phyloP scores from a whole-genome alignment of 2,888 invertebrate species.

The Plutella xylostella region DNA sequence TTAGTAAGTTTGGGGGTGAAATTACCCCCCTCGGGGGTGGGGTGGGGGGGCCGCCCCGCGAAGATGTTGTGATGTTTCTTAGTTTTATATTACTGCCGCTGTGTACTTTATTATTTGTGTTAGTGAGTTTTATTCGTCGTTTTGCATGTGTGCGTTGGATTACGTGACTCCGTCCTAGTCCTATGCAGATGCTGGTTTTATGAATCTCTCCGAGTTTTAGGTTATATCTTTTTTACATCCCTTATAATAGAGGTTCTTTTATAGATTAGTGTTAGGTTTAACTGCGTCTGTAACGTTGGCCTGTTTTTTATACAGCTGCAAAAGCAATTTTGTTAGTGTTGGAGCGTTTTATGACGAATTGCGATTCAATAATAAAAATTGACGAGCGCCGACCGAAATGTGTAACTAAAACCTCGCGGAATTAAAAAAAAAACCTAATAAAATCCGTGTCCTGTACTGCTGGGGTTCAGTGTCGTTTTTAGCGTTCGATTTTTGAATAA shows the following conservation, averaged over 20 bases:
- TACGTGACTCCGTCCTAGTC: conserved; percentile 23
- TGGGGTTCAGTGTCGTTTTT: too few relatives aligned
- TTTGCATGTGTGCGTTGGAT: conserved; percentile 28
- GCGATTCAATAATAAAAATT: too few relatives aligned
- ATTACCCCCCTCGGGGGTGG: conserved; percentile 43
- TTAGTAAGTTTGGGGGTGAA: conserved; percentile 66
- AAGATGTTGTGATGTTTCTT: conserved; percentile 69
- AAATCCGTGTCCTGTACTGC: too few relatives aligned
- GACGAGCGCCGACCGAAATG: too few relatives aligned
- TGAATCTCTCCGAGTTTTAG: conserved; percentile 11
- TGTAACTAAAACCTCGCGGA: too few relatives aligned
- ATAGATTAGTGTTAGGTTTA: conserved; percentile 13
- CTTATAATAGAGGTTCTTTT: conserved; percentile 13
- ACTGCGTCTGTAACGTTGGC: conserved; percentile 6
- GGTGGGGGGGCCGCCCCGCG: conserved; percentile 28
- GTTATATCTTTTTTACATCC: conserved; percentile 12
- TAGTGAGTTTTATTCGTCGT: conserved; percentile 39
- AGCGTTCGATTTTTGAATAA: too few relatives aligned
- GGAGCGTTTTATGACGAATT: too few relatives aligned
- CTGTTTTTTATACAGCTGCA: too few relatives aligned
- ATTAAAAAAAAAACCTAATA: too few relatives aligned
- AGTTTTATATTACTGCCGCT: conserved; percentile 67
- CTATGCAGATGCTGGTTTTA: conserved; percentile 14
- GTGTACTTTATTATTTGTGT: conserved; percentile 67
- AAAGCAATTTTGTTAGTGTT: too few relatives aligned